These are phyloP conservation scores for Falco columbarius DNA, from an alignment of 2,797 vertebrate species.

Conservation along the genomic window DNA sequence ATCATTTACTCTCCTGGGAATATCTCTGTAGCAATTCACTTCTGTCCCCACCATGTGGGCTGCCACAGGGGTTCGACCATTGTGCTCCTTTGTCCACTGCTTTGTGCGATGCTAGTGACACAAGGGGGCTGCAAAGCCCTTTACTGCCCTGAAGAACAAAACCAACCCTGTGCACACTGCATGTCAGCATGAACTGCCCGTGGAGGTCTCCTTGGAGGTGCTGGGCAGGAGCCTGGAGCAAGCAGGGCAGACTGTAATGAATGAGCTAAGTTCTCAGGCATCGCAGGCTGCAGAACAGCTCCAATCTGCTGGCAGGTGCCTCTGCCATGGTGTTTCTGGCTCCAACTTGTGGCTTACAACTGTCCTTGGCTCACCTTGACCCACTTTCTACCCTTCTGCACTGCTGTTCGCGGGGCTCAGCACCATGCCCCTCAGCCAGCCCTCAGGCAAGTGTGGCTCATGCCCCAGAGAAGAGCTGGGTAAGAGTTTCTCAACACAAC, in stretches of 20 bases:
- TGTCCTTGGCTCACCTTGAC: not conserved
- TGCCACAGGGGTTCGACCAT: not conserved
- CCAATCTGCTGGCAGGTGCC: not conserved
- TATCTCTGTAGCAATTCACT: not conserved
- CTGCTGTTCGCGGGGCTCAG: not conserved
- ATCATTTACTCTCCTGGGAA: not conserved
- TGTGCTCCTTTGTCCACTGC: not conserved
- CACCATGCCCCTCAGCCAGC: not conserved
- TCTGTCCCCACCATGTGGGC: not conserved
- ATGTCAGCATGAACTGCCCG: not conserved
- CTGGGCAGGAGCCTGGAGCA: not conserved
- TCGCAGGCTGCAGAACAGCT: not conserved
- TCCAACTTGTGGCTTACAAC: not conserved
- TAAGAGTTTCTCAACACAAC: not conserved
- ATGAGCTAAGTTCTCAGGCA: not conserved
- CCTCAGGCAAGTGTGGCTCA: not conserved
- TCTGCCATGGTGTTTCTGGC: not conserved
- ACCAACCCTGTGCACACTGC: not conserved
- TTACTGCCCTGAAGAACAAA: not conserved
- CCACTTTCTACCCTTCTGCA: not conserved
- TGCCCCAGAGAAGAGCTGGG: not conserved
- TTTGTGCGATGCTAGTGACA: not conserved
- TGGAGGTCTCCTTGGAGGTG: not conserved
- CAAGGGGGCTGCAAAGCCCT: not conserved
- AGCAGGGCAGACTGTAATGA: not conserved